Evolutionary conservation across 2,888 invertebrate genomes (phyloP).

Genomic region (Ectobius pallidus): DNA sequence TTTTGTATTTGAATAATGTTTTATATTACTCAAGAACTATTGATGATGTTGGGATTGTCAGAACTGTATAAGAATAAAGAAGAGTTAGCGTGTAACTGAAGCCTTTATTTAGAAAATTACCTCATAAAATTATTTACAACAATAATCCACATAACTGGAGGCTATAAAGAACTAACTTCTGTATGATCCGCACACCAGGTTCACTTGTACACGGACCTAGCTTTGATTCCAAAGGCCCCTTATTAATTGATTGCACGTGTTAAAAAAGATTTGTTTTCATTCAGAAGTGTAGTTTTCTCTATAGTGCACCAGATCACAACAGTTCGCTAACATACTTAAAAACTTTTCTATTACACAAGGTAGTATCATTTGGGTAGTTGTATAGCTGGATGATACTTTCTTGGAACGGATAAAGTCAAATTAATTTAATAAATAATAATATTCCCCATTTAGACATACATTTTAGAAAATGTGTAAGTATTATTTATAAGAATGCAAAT

Average conservation of each 20-base stretch:
- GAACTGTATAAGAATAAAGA: no score
- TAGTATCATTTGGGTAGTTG: no score
- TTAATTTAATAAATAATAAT: no score
- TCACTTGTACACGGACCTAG: constrained; percentile 6
- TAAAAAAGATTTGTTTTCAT: not conserved
- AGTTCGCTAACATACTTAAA: not conserved
- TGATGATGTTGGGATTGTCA: no score
- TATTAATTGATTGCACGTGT: constrained; percentile 3
- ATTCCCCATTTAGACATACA: no score
- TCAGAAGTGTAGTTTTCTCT: not conserved
- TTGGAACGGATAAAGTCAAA: no score
- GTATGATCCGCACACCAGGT: not conserved
- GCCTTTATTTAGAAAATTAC: constrained; percentile 34
- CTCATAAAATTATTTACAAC: constrained; percentile 30
- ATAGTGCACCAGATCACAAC: not conserved
- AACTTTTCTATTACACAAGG: no score
- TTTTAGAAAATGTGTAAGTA: no score
- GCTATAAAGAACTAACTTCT: constrained; percentile 7
- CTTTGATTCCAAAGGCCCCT: constrained; percentile 4
- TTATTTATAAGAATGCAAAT: no score
- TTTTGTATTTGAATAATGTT: no score
- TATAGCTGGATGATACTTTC: no score
- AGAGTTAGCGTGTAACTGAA: constrained; percentile 25
- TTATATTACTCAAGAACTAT: no score
- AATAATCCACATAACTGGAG: constrained; percentile 4